A percentile compares a stretch with the other conserved stretches of the same genome.
phyloP scores from a whole-genome alignment of 2,113 vertebrate genomes.

The Gobio gobio region DNA sequence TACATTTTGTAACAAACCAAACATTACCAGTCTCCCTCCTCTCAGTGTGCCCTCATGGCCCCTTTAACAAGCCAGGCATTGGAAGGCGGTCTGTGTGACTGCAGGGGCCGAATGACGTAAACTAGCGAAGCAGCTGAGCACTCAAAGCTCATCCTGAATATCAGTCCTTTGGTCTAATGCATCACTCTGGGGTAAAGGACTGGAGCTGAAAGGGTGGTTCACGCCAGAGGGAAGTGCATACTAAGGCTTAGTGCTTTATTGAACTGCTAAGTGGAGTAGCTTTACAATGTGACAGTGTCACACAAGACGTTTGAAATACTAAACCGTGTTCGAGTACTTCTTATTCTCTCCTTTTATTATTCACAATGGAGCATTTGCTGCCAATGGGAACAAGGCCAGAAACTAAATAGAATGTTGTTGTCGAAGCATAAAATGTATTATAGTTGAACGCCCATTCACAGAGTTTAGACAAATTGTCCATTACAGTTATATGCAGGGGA shows the following conservation, averaged over 20 bases:
- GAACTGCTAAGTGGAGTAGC: conserved; percentile 2
- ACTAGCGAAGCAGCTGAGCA: conserved; percentile 11
- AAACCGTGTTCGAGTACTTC: conserved; percentile 1
- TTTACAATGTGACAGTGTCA: conserved; percentile 31
- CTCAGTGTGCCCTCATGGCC: conserved; percentile 32
- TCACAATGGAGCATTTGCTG: conserved; percentile 27
- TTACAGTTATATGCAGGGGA: background rate
- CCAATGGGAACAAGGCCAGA: conserved; percentile 36
- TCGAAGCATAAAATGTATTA: conserved; percentile 37
- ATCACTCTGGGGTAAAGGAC: conserved; percentile 15
- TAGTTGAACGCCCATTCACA: conserved; percentile 24
- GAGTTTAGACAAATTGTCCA: conserved; percentile 42
- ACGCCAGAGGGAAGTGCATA: conserved; percentile 5
- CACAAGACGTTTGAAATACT: conserved; percentile 29
- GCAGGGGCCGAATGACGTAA: conserved; percentile 20
- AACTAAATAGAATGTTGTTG: conserved; percentile 48
- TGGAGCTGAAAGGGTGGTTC: background rate
- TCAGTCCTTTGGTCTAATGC: background rate
- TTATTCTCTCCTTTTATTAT: conserved; percentile 6
- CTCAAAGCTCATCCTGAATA: conserved; percentile 16
- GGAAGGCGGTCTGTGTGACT: conserved; percentile 29
- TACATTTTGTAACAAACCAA: conserved; percentile 17
- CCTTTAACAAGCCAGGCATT: conserved; percentile 16
- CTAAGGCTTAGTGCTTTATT: background rate
- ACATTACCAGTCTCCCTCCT: conserved; percentile 24